Evolutionary conservation across 2,888 invertebrate species (phyloP).

Genomic region (Leptarthrus brevirostris): DNA sequence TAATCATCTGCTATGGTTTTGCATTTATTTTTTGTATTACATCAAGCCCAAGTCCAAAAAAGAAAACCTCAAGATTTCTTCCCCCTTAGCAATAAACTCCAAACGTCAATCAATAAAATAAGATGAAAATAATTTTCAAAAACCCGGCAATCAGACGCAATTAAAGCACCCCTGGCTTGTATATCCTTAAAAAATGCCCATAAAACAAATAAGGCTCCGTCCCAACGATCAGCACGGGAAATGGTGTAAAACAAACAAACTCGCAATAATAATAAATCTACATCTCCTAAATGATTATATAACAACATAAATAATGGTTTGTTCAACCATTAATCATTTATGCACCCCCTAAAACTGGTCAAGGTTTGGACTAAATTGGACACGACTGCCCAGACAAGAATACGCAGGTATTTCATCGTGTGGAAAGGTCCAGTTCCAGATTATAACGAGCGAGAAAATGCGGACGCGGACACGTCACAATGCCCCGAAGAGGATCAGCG

Average conservation of each 20-base stretch:
- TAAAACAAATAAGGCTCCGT: constrained; percentile 26
- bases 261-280: constrained; percentile 48
- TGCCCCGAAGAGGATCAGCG: background rate
- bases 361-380: constrained; percentile 26
- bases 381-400: constrained; percentile 23
- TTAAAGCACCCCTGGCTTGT: constrained; percentile 14
- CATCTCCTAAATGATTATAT: constrained; percentile 49
- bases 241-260: constrained; percentile 46
- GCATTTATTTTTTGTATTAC: no score
- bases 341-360: constrained; percentile 40
- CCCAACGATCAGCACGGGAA: constrained; percentile 13
- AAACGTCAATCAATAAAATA: no score
- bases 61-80: no score
- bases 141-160: constrained; percentile 14
- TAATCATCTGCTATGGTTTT: no score
- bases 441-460: constrained; percentile 3
- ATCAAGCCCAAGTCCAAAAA: no score
- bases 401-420: constrained; percentile 17
- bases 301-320: constrained; percentile 49
- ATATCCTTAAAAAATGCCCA: background rate
- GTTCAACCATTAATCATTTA: constrained; percentile 45
- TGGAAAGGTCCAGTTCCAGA: background rate
- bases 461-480: background rate
- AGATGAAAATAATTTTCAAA: no score
- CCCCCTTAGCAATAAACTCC: no score